Evolutionary conservation across 2,113 vertebrate genomes (phyloP), one percentile per base, ranked within the genome.

Genomic region (Todiramphus chloris): DNA sequence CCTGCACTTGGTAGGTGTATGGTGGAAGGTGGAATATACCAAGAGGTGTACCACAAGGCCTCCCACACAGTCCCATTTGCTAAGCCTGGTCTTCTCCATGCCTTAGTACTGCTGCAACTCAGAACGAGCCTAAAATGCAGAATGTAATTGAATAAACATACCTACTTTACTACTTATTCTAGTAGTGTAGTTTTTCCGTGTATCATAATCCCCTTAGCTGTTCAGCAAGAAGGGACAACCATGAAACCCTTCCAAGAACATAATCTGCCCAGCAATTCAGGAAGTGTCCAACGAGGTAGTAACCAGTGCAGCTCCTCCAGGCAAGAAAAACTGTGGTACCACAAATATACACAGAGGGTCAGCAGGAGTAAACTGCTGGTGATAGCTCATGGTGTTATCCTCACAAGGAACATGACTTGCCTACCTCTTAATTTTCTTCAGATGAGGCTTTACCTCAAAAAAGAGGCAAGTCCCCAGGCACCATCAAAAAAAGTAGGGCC

Each of bases 381-480:
- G 8, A 39, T 0, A 56, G 13, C 21, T 44, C 46, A 53, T 1
- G 5, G 21, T 2, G 2, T 28, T 73, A 30, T 24, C 33, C 48
- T 53, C 33, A 37, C 33, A 68, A 35, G 33, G 39, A 50, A 58
- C 39, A 13, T 1, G 16, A 35, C 39, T 9, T 77, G 24, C 37
- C 44, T 4, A 11, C 8, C 39, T 11, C 27, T 79, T 37, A 4
- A 23, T 43, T 24, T 64, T 43, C 30, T 53, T 76, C 79, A 35
- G 33, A 7, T 37, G 35, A 27, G 43, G 30, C 5, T 76, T 59
- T 51, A 60, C 9, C 8, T 33, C 28, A 43, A 63, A 59, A 56
- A n/a, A 21, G n/a, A 28, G 64, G 13, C 16, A 69, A 16, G 16
- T 31, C 39, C 12, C 28, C 19, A 19, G 18, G 30, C 16, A 53